These are phyloP conservation scores for Petrophora chlorosata DNA, from an alignment of 2,888 invertebrate genomes.

Conservation along the genomic window DNA sequence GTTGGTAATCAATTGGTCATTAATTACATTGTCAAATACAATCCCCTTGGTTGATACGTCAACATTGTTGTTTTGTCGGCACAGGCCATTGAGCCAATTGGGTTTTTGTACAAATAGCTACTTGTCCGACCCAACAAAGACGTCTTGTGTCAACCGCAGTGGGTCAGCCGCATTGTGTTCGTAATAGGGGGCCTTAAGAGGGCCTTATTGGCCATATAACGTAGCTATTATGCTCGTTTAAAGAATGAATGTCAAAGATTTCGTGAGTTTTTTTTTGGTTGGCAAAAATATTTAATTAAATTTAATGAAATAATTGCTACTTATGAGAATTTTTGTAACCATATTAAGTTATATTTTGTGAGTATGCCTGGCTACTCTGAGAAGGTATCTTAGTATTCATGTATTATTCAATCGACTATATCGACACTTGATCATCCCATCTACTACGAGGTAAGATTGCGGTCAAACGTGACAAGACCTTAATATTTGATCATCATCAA, in stretches of 20 bases:
- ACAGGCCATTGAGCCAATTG: slow-evolving; percentile 3
- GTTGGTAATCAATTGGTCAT: too few relatives aligned
- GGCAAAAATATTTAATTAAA: background rate
- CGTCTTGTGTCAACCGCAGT: slow-evolving; percentile 26
- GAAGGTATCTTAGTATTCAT: too few relatives aligned
- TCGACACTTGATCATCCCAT: too few relatives aligned
- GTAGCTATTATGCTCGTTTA: slow-evolving; percentile 20
- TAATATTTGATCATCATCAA: too few relatives aligned
- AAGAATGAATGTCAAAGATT: background rate
- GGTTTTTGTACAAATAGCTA: slow-evolving; percentile 5
- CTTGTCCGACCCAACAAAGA: slow-evolving; percentile 26
- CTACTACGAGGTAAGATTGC: too few relatives aligned
- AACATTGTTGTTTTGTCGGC: background rate
- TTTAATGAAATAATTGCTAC: too few relatives aligned
- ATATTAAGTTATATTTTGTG: too few relatives aligned
- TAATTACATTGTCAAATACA: background rate
- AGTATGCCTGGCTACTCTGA: too few relatives aligned
- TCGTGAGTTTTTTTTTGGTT: background rate
- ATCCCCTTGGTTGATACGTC: background rate
- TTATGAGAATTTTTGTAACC: too few relatives aligned
- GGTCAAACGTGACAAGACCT: too few relatives aligned
- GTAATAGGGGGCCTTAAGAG: slow-evolving; percentile 23
- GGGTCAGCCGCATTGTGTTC: slow-evolving; percentile 24
- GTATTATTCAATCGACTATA: too few relatives aligned
- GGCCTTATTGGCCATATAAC: slow-evolving; percentile 19